Conservation (phyloP, 2,888 invertebrate species). For the Leucoptera coffeella region DNA sequence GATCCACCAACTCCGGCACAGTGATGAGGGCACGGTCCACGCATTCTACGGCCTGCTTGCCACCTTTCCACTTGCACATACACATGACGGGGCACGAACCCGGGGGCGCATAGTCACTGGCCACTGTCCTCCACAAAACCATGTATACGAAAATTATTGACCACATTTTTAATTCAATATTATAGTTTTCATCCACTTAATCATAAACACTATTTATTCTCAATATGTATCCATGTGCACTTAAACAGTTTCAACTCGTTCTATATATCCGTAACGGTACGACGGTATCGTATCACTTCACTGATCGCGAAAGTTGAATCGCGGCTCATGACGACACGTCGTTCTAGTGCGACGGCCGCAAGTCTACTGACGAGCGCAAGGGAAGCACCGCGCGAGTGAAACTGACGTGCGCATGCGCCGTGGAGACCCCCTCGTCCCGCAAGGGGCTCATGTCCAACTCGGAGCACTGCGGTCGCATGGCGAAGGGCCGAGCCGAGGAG, state of each 20-base stretch:
- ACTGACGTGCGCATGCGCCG: conserved; percentile 42
- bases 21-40: conserved; percentile 75
- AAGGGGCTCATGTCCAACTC: conserved; percentile 43
- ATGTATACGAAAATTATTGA: conserved; percentile 37
- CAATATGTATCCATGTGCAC: too few relatives aligned
- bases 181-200: too few relatives aligned
- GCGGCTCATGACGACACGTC: conserved; percentile 60
- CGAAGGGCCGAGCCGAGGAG: conserved; percentile 10
- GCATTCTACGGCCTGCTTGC: conserved; percentile 90
- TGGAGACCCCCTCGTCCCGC: conserved; percentile 39
- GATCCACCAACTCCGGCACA: conserved; percentile 80
- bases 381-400: conserved; percentile 36
- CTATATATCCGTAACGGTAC: too few relatives aligned
- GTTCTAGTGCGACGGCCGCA: conserved; percentile 31
- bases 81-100: conserved; percentile 71
- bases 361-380: conserved; percentile 26
- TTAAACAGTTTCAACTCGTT: too few relatives aligned
- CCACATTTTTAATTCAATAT: conserved; percentile 39
- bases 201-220: too few relatives aligned
- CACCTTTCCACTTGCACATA: conserved; percentile 90
- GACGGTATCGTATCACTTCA: conserved; percentile 46
- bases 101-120: conserved; percentile 39
- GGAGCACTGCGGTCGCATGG: conserved; percentile 8
- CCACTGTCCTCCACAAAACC: conserved; percentile 32
- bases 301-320: conserved; percentile 48